These are phyloP conservation scores for Ptilorrhoa leucosticta DNA, from an alignment of 2,113 vertebrate genomes.

Conservation along the genomic window DNA sequence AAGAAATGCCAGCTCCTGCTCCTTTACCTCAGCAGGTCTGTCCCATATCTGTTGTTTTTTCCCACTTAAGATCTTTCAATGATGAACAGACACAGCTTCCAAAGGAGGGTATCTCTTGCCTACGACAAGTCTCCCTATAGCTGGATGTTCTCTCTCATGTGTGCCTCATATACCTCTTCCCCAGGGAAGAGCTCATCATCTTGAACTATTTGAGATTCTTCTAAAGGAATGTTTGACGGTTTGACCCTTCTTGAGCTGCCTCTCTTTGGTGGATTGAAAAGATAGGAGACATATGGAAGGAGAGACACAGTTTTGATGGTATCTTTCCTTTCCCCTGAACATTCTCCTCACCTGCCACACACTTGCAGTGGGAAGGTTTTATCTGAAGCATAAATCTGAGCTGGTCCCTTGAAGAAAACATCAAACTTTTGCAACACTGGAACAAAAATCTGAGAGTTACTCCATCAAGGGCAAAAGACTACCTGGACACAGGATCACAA, in stretches of 20 bases:
- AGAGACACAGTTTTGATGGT: not conserved
- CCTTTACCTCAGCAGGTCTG: not conserved
- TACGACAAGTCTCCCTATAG: not conserved
- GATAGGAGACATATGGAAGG: not conserved
- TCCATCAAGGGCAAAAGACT: not conserved
- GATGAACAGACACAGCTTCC: not conserved
- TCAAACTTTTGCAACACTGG: constrained; percentile 9
- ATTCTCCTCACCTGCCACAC: constrained; percentile 45
- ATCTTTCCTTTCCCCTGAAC: not conserved
- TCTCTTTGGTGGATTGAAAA: not conserved
- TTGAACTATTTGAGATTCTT: not conserved
- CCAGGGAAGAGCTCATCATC: not conserved
- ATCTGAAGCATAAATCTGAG: constrained; percentile 43
- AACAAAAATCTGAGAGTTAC: not conserved
- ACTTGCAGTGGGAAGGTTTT: constrained; percentile 15
- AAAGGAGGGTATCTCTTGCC: not conserved
- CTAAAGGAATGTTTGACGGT: not conserved
- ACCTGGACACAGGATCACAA: not conserved
- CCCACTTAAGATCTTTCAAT: not conserved
- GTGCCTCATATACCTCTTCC: not conserved
- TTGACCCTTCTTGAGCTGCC: not conserved
- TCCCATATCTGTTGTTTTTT: not conserved
- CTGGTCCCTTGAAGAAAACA: constrained; percentile 34
- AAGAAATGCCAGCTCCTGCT: not conserved
- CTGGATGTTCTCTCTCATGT: not conserved